Base-by-base conservation (phyloP, 2,888 invertebrate species). In the Caenorhabditis angaria region DNA sequence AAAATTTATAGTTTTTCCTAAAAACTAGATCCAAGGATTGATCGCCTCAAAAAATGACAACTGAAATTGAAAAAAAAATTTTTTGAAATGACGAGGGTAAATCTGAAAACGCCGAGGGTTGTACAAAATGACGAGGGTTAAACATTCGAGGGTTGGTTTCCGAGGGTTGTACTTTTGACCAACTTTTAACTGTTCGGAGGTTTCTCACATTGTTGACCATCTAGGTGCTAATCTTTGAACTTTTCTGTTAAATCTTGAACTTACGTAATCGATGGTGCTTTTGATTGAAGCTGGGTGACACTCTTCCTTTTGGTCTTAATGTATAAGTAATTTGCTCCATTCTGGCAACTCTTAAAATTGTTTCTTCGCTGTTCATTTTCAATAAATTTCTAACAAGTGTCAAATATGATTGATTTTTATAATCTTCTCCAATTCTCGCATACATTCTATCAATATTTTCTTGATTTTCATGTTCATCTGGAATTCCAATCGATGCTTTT, bases 331-430 rank as follows among this genome's bases (percentile, higher is more conserved):
- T 18, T 27, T 35, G 10, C 10, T 10, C 18, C 53, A 18, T 47
- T 47, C 28, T 53, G 58, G 59, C 59, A 18, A 59, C 59, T 20
- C 28, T 10, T 25, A 28, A 24, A 27, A 55, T 27, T 28, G n/a
- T 27, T 28, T 28, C 25, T 14, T 55, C 28, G 18, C 55, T n/a
- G 27, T 24, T 27, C n/a, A n/a, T 28, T n/a, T n/a, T 27, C 2
- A 25, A n/a, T 1, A 27, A 14, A 5, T 55, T 35, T 14, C 20
- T 12, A 60, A 41, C 25, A 12, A 48, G 27, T 28, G 29, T 27
- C 48, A 60, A 50, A n/a, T 58, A 41, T n/a, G 3, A 22, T 27
- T 28, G 41, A 41, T 27, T 3, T 41, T 41, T 18, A 2, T 18
- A 12, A 3, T 41, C 14, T n/a, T n/a, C n/a, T 41, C 18, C 41